Evolutionary conservation across 2,888 invertebrate genomes (phyloP), one percentile per base, ranked within the genome.

Genomic region (Himalopsyche anomala): DNA sequence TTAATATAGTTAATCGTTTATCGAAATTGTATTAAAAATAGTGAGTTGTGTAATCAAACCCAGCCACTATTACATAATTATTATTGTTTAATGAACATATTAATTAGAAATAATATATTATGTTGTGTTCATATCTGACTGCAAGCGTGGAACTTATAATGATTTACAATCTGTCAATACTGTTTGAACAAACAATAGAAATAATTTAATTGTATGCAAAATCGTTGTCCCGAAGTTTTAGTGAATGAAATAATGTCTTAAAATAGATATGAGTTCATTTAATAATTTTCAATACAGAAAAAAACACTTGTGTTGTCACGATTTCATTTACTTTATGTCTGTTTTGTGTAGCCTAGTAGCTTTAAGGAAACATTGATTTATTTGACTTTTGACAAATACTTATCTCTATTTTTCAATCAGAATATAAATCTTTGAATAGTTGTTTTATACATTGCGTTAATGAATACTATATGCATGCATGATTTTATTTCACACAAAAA

Each of bases 221-320:
- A 19, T 62, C 62, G n/a, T 62, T 19, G 19, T 62, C 8, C 28
- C 15, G 19, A 19, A 62, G 62, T 62, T 62, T 62, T 62, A 19
- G 62, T 62, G 62, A 62, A 62, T 62, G 62, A 62, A 62, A 62
- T 62, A 62, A 62, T 62, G 62, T 62, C 62, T 62, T 19, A 62
- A 62, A 62, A 62, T 62, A 62, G 62, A 62, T 62, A 62, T 62
- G 62, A 62, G 62, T 62, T 62, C 62, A 62, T 62, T 62, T 9
- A 19, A 11, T 62, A 19, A 19, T 62, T 62, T 62, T 9, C 19
- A 62, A 19, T 19, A n/a, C 6, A 19, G 19, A 4, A 19, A 62
- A 62, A 62, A 19, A 62, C 28, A 62, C 2, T 62, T 62, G 19
- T 62, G 19, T 19, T 19, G 62, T 62, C 62, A 62, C 62, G 62